Percentiles rank a stretch among this genome's conserved stretches.
Conservation (phyloP, 2,888 invertebrate species). For the Heliconius ismenius region DNA sequence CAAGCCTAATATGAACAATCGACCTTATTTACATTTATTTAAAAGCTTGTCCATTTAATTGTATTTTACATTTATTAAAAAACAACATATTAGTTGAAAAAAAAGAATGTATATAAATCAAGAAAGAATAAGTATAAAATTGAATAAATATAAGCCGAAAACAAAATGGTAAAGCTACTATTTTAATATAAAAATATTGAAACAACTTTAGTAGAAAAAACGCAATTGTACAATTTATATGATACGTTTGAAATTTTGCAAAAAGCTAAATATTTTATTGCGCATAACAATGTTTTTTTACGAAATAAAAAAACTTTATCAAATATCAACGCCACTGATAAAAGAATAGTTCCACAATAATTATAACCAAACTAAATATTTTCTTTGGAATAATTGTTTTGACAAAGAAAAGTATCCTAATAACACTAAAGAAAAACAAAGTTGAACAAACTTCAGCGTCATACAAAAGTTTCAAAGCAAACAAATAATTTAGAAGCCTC, state of each 20-base stretch:
- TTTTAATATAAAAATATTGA: too few species aligned
- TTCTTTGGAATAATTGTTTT: not conserved
- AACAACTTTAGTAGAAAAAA: not conserved
- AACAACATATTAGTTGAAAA: too few species aligned
- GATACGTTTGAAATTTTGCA: not conserved
- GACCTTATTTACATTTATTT: too few species aligned
- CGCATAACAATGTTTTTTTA: not conserved
- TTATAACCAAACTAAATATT: not conserved
- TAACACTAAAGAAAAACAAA: not conserved
- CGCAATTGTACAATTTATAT: not conserved
- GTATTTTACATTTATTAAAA: not conserved
- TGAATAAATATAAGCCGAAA: too few species aligned
- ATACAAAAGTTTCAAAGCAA: not conserved
- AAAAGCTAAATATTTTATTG: not conserved
- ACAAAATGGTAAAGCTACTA: too few species aligned
- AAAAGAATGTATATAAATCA: too few species aligned
- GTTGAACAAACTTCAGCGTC: not conserved
- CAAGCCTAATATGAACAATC: too few species aligned
- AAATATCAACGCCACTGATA: not conserved
- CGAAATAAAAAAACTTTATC: too few species aligned
- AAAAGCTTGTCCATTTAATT: too few species aligned
- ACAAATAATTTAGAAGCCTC: conserved; percentile 33
- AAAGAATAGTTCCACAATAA: not conserved
- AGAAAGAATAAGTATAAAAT: too few species aligned
- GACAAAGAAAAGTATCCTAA: not conserved